Evolutionary conservation across 2,888 invertebrate genomes (phyloP), one percentile per base, ranked within the genome.

Genomic region (Idaea dimidiata): DNA sequence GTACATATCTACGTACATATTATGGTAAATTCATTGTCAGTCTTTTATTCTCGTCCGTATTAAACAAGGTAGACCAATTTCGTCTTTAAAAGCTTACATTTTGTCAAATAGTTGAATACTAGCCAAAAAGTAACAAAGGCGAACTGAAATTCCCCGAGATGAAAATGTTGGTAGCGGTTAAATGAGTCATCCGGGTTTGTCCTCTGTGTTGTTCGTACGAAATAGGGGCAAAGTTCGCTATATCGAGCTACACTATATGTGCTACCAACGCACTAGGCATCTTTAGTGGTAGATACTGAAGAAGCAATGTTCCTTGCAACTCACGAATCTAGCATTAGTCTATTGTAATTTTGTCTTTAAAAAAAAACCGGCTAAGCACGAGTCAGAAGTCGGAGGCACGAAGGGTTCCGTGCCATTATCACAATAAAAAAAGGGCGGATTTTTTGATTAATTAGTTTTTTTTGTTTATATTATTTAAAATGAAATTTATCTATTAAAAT

Each of bases 61-160:
- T 43, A 43, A 43, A 43, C 43, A 43, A 43, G 43, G 43, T 43
- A 14, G 10, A 43, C 43, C 43, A 43, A 43, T 43, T 43, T 70
- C 66, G 24, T 68, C 69, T 68, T 72, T 69, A 72, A 64, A 63
- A 77, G 72, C 56, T 61, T 62, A 67, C 72, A 70, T 73, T 71
- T 72, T 70, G 65, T 68, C 66, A 56, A 67, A 81, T 76, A 78
- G 75, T 86, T 86, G 87, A 85, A 80, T 70, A 62, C 67, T 66
- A 72, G 85, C 87, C 87, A 87, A 83, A 77, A 78, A 72, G 72
- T 67, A 78, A 84, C 83, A 86, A 83, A 80, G 79, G 79, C 81
- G 78, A 43, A 14, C 43, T 43, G 43, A 82, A 80, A 82, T 81
- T 82, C 79, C 77, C 76, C 70, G 73, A 75, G 79, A 76, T 76